Evolutionary conservation across 2,113 vertebrate species (phyloP).

Genomic region (Mus pahari): DNA sequence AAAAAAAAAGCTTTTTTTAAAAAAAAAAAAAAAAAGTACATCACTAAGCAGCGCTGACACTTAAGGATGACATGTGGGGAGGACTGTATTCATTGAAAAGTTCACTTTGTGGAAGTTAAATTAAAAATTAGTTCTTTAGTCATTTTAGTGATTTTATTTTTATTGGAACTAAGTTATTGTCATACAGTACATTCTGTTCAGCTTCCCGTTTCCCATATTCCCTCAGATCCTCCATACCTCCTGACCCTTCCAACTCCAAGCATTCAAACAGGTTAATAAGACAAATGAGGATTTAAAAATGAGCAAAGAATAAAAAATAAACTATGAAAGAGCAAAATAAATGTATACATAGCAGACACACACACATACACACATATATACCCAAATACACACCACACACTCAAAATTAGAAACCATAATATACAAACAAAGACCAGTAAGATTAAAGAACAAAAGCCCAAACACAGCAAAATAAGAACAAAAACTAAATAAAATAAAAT

Average conservation of each 20-base stretch:
- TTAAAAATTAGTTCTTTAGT: conserved; percentile 1
- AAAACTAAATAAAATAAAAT: neutral
- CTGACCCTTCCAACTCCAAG: neutral
- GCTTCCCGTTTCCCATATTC: neutral
- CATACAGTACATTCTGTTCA: neutral
- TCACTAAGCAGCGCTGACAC: neutral
- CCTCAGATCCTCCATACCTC: neutral
- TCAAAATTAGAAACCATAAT: neutral
- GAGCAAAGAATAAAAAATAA: neutral
- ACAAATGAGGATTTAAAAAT: neutral
- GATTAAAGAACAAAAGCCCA: neutral
- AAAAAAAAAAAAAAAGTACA: too few relatives aligned
- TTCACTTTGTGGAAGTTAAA: conserved; percentile 42
- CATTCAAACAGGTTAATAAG: neutral
- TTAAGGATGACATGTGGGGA: neutral
- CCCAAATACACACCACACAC: neutral
- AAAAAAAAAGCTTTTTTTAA: too few relatives aligned
- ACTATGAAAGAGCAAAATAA: neutral
- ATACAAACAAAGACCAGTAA: neutral
- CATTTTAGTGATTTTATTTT: neutral
- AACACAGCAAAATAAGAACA: neutral
- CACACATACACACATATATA: neutral
- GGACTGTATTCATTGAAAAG: conserved; percentile 8
- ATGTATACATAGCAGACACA: neutral
- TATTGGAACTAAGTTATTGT: neutral